These are phyloP conservation scores for Sericinus montela DNA, from an alignment of 2,888 invertebrate genomes.

Conservation along the genomic window DNA sequence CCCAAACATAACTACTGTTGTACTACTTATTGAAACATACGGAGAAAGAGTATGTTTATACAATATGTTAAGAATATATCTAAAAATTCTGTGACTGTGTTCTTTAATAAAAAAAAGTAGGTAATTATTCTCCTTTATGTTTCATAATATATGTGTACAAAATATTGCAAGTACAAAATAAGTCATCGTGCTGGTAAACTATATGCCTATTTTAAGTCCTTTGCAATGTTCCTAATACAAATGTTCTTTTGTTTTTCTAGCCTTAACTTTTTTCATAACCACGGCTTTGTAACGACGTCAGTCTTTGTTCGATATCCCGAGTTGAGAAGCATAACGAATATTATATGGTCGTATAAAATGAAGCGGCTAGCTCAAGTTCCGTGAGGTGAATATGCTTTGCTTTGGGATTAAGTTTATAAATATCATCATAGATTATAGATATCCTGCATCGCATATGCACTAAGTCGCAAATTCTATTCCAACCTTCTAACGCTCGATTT, in stretches of 20 bases:
- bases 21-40: too few species aligned
- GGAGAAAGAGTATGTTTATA: too few species aligned
- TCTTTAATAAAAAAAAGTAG: too few species aligned
- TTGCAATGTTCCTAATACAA: slow-evolving; percentile 17
- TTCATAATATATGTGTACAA: too few species aligned
- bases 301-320: slow-evolving; percentile 16
- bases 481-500: too few species aligned
- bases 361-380: slow-evolving; percentile 5
- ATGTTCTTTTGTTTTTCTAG: slow-evolving; percentile 15
- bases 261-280: slow-evolving; percentile 19
- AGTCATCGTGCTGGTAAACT: slow-evolving; percentile 5
- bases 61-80: too few species aligned
- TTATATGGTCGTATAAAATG: not conserved
- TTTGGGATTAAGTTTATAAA: not conserved
- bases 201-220: slow-evolving; percentile 13
- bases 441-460: too few species aligned
- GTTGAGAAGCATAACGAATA: slow-evolving; percentile 5
- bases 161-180: not conserved
- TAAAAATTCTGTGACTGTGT: too few species aligned
- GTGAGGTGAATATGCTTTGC: not conserved
- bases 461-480: too few species aligned
- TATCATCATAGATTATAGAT: too few species aligned
- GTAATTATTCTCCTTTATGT: too few species aligned
- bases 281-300: slow-evolving; percentile 15
- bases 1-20: too few species aligned